Percentiles rank a stretch among this genome's conserved stretches.
Evolutionary conservation across 1,140 invertebrate species (phyloP).

Genomic region (Reticulitermes speratus): DNA sequence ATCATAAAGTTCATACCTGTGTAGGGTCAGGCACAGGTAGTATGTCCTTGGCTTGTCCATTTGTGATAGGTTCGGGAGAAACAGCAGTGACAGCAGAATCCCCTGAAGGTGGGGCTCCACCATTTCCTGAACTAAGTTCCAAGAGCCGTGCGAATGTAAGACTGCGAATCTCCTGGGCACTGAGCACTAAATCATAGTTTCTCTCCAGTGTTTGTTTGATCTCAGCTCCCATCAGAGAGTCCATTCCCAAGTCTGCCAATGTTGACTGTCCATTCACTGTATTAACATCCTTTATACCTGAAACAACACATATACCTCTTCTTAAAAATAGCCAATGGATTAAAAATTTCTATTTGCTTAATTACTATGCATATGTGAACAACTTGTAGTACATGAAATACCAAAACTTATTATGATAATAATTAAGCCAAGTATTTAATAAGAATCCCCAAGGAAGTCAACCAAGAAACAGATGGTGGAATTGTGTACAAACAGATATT

Average conservation of each 20-base stretch:
- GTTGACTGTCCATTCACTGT: constrained; percentile 70
- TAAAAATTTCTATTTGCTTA: no score
- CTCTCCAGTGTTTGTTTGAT: constrained; percentile 95
- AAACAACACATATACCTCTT: background rate
- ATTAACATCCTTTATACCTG: constrained; percentile 73
- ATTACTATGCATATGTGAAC: no score
- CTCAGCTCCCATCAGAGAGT: constrained; percentile 97
- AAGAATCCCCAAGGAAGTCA: no score
- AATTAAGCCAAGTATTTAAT: no score
- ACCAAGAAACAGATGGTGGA: no score
- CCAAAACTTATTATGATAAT: no score
- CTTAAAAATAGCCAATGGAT: no score
- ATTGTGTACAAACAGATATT: no score
- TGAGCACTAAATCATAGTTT: constrained; percentile 85
- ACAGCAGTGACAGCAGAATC: constrained; percentile 35
- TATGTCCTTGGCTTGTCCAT: constrained; percentile 42
- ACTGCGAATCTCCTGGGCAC: constrained; percentile 82
- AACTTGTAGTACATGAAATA: no score
- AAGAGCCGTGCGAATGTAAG: constrained; percentile 74
- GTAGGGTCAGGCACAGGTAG: constrained; percentile 35
- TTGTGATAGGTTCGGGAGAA: background rate
- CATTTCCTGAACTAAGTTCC: constrained; percentile 57
- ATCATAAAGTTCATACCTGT: background rate
- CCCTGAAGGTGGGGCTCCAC: constrained; percentile 43
- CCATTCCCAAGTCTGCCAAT: constrained; percentile 92